A percentile compares a stretch with the other conserved stretches of the same genome.
These are phyloP conservation scores for Drosophila malerkotliana DNA, from an alignment of 1,140 invertebrate genomes.

Conservation along the genomic window DNA sequence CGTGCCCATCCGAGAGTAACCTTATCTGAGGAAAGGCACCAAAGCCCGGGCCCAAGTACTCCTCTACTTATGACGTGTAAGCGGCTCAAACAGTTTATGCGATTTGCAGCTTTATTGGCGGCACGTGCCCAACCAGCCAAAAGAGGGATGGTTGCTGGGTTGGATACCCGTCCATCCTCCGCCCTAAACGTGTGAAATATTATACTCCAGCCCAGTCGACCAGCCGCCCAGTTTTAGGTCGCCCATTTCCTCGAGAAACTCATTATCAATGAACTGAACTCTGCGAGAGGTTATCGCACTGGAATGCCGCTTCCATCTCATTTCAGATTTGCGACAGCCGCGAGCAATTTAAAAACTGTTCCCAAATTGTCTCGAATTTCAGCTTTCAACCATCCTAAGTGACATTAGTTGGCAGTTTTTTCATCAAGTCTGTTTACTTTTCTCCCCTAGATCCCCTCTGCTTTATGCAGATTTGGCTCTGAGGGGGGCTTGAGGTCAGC, in stretches of 20 bases:
- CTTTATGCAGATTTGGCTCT: slow-evolving; percentile 33
- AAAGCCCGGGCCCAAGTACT: slow-evolving; percentile 26
- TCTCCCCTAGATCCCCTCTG: background rate
- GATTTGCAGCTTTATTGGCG: slow-evolving; percentile 59
- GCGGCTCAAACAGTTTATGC: slow-evolving; percentile 62
- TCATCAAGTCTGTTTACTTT: background rate
- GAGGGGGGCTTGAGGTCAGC: slow-evolving; percentile 34
- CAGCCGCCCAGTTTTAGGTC: background rate
- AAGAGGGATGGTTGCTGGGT: slow-evolving; percentile 16
- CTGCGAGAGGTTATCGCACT: slow-evolving; percentile 38
- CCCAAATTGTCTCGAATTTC: slow-evolving; percentile 54
- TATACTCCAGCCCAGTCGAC: slow-evolving; percentile 2
- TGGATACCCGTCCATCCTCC: background rate
- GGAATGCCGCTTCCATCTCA: slow-evolving; percentile 42
- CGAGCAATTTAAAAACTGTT: slow-evolving; percentile 58
- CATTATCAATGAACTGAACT: slow-evolving; percentile 48
- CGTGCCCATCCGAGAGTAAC: slow-evolving; percentile 6
- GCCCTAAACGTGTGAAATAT: slow-evolving; percentile 39
- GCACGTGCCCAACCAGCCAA: slow-evolving; percentile 53
- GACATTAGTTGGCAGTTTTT: slow-evolving; percentile 45
- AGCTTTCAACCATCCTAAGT: slow-evolving; percentile 23
- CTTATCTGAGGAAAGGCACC: slow-evolving; percentile 24
- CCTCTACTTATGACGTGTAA: slow-evolving; percentile 60
- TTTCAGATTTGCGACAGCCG: slow-evolving; percentile 33
- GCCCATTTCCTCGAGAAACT: slow-evolving; percentile 12